phyloP scores from a whole-genome alignment of 2,888 invertebrate genomes.

The Cheiracanthium punctorium region DNA sequence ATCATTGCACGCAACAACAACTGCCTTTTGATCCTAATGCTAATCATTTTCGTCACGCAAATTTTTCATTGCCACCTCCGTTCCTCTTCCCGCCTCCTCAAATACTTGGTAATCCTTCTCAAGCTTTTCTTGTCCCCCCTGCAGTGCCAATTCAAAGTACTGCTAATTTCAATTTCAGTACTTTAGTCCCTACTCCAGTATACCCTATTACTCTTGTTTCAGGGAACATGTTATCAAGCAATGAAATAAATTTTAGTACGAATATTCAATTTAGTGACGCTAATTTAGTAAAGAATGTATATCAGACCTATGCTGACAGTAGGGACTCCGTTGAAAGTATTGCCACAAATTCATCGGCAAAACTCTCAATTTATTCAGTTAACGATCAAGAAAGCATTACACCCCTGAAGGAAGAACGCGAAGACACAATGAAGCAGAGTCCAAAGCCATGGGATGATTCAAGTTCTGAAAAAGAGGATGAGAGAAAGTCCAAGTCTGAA shows the following conservation, averaged over 20 bases:
- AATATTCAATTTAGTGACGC: too few relatives aligned
- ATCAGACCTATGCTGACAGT: too few relatives aligned
- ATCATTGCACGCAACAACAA: not conserved
- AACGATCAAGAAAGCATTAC: not conserved
- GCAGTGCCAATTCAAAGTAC: not conserved
- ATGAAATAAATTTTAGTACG: too few relatives aligned
- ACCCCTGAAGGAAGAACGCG: not conserved
- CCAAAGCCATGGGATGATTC: too few relatives aligned
- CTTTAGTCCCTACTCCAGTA: not conserved
- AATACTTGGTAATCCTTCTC: not conserved
- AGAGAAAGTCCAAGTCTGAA: not conserved
- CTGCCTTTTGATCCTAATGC: not conserved
- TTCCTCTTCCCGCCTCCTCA: constrained; percentile 22
- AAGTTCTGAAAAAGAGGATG: not conserved
- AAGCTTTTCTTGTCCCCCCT: not conserved
- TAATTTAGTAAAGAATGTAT: too few relatives aligned
- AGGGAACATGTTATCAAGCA: too few relatives aligned
- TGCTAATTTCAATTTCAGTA: not conserved
- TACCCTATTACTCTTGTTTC: not conserved
- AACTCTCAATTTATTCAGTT: not conserved
- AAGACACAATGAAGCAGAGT: too few relatives aligned
- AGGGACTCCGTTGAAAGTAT: too few relatives aligned
- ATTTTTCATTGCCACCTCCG: not conserved
- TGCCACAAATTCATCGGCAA: too few relatives aligned
- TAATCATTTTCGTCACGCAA: not conserved